Base-by-base conservation (phyloP, 2,888 invertebrate genomes). In the Limenitis camilla region DNA sequence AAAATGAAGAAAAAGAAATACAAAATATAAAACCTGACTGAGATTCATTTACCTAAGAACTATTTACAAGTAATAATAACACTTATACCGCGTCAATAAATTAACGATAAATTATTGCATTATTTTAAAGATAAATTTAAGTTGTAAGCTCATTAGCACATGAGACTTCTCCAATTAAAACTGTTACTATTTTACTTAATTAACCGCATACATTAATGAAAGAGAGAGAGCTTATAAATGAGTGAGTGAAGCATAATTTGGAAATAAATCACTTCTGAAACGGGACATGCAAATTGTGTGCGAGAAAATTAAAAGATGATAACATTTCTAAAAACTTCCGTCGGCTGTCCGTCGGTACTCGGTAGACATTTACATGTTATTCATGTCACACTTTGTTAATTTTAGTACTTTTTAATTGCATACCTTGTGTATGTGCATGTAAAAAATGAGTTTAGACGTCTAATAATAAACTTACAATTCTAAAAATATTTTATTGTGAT, bases 271-370 rank as follows among this genome's bases (percentile, higher is more conserved):
- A 83, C 80, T 76, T 80, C 79, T 77, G 75, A 72, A 83, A 78
- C 80, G 80, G 78, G 74, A 81, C 81, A 84, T 87, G 86, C 82
- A 83, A 86, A 86, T 86, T 83, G 76, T 71, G 69, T 69, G 69
- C 66, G 72, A 76, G 74, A 81, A 81, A 83, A 85, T 83, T 82
- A 84, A 84, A 86, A 86, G 74, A 80, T 78, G 74, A 74, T 77
- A 78, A 78, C 80, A 71, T 78, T 86, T 85, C 81, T 78, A 78
- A 78, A 78, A 73, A 75, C 73, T 80, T 79, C 81, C 78, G 78
- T 68, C 76, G 68, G 75, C 63, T 69, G 71, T 61, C 64, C 62
- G 58, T 60, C 58, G 56, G 55, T 56, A 19, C 19, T 19, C 19
- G 19, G 46, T 65, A 62, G 66, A 60, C 61, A 58, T 46, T 74